Conservation (phyloP, 2,113 vertebrate species). For the Junco hyemalis region DNA sequence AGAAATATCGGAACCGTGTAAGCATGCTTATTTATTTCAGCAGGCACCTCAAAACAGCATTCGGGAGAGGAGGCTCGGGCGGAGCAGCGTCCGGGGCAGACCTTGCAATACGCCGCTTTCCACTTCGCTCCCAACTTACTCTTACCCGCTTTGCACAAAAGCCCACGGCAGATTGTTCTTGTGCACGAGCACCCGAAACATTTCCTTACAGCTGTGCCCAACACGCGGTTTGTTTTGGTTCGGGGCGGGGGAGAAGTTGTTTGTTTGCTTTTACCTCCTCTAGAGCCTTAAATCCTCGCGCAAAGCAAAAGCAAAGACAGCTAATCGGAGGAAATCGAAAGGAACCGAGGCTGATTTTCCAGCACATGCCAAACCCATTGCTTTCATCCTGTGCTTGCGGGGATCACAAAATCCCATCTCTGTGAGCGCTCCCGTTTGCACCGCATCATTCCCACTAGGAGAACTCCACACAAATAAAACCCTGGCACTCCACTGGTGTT, state of each 20-base stretch:
- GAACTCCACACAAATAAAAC: not conserved
- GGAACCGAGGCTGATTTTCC: not conserved
- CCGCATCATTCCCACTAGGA: not conserved
- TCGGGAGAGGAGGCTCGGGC: not conserved
- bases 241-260: not conserved
- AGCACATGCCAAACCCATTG: not conserved
- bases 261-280: conserved; percentile 50
- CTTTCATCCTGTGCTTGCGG: not conserved
- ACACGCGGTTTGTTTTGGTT: not conserved
- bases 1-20: not conserved
- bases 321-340: not conserved
- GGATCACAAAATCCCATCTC: not conserved
- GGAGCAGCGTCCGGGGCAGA: not conserved
- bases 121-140: not conserved
- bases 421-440: not conserved
- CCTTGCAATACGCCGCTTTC: not conserved
- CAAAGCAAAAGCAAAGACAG: not conserved
- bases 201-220: not conserved
- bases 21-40: not conserved
- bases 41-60: not conserved
- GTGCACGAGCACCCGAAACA: not conserved
- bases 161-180: not conserved
- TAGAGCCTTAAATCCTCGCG: not conserved
- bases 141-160: not conserved
- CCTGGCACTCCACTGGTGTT: not conserved